phyloP scores from a whole-genome alignment of 2,113 vertebrate genomes.

The Corythaeola cristata region DNA sequence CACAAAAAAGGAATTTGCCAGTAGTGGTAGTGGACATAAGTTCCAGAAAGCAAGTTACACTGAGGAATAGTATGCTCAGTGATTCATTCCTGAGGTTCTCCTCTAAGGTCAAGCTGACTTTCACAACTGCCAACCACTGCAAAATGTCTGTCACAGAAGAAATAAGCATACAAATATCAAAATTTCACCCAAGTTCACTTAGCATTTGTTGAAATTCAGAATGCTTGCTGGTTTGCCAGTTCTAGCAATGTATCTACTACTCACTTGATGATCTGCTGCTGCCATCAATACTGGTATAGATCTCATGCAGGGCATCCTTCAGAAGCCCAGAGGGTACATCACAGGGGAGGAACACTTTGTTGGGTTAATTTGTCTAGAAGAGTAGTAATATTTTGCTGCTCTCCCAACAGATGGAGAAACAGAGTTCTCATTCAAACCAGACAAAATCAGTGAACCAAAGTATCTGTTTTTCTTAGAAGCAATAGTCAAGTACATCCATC shows the following conservation, averaged over 20 bases:
- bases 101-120: not conserved
- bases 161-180: not conserved
- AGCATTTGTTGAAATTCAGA: not conserved
- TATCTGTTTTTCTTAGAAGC: conserved; percentile 8
- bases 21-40: not conserved
- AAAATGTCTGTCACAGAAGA: not conserved
- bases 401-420: not conserved
- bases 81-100: not conserved
- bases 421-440: not conserved
- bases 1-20: not conserved
- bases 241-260: not conserved
- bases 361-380: not conserved
- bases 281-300: not conserved
- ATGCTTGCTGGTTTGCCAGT: not conserved
- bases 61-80: not conserved
- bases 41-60: not conserved
- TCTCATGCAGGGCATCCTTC: not conserved
- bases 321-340: not conserved
- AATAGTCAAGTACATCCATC: not conserved
- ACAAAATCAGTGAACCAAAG: not conserved
- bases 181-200: not conserved
- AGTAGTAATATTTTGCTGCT: not conserved
- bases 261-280: not conserved
- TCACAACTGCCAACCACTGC: not conserved
- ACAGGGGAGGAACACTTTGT: not conserved